Percentiles rank a stretch among this genome's conserved stretches.
phyloP scores from a whole-genome alignment of 2,888 invertebrate genomes.

The Abscondita cerata region DNA sequence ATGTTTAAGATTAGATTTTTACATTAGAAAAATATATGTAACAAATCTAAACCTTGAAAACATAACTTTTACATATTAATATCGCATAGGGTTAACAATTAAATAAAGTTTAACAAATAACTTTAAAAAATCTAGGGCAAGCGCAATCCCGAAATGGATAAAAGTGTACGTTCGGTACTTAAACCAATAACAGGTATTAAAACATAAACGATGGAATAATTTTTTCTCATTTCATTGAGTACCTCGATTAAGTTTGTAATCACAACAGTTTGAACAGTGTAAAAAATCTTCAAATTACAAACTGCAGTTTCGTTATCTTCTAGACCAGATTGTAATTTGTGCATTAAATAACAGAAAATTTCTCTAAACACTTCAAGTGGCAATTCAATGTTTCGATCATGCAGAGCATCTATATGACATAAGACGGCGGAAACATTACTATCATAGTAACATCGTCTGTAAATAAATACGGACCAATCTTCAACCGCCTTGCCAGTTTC shows the following conservation, averaged over 20 bases:
- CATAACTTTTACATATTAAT: too few species aligned
- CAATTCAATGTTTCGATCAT: conserved; percentile 57
- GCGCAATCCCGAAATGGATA: conserved; percentile 83
- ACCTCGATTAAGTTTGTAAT: conserved; percentile 57
- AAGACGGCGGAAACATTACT: conserved; percentile 87
- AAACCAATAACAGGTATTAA: conserved; percentile 81
- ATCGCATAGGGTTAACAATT: background rate
- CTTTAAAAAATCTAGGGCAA: conserved; percentile 63
- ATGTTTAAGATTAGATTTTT: too few species aligned
- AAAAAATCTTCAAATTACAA: conserved; percentile 80
- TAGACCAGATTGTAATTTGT: conserved; percentile 63
- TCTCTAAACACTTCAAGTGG: conserved; percentile 62
- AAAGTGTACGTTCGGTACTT: conserved; percentile 81
- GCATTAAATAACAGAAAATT: conserved; percentile 62
- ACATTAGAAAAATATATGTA: too few species aligned
- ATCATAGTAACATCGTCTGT: conserved; percentile 88
- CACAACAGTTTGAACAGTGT: conserved; percentile 69
- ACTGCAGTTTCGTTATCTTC: conserved; percentile 64
- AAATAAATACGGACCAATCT: conserved; percentile 78
- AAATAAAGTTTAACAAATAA: background rate
- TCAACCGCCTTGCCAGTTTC: conserved; percentile 88
- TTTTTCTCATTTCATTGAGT: conserved; percentile 62
- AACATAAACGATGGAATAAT: conserved; percentile 70
- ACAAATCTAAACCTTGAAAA: too few species aligned
- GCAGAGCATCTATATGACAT: conserved; percentile 70